Evolutionary conservation across 2,113 vertebrate species (phyloP).

Genomic region (Urocolius indicus): DNA sequence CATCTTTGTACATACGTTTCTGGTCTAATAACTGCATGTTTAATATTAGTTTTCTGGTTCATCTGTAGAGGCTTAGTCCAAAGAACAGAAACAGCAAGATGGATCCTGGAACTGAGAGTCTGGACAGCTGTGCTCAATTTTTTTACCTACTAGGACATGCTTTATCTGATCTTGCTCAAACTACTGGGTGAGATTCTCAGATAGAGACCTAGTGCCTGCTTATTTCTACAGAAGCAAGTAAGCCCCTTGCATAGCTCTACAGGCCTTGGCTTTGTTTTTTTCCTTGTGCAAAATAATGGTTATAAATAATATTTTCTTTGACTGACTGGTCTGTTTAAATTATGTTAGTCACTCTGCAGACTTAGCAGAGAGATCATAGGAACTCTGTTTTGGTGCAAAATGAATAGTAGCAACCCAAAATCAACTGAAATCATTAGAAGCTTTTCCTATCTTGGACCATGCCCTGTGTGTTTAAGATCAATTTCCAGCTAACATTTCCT

Average conservation of each 20-base stretch:
- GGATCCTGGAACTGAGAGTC: background rate
- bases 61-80: background rate
- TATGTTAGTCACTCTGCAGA: background rate
- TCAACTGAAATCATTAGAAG: background rate
- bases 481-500: background rate
- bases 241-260: background rate
- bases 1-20: accelerated
- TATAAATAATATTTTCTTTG: constrained; percentile 23
- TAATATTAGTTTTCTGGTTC: background rate
- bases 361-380: background rate
- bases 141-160: background rate
- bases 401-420: background rate
- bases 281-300: background rate
- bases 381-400: background rate
- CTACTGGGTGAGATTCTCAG: background rate
- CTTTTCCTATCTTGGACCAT: background rate
- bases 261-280: background rate
- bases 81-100: background rate
- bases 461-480: background rate
- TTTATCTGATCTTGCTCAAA: background rate
- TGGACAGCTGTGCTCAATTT: background rate
- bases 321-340: background rate
- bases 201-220: background rate
- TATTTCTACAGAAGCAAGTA: background rate
- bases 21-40: background rate